These are phyloP conservation scores for Acleris emargana DNA, from an alignment of 2,888 invertebrate genomes.

Conservation along the genomic window DNA sequence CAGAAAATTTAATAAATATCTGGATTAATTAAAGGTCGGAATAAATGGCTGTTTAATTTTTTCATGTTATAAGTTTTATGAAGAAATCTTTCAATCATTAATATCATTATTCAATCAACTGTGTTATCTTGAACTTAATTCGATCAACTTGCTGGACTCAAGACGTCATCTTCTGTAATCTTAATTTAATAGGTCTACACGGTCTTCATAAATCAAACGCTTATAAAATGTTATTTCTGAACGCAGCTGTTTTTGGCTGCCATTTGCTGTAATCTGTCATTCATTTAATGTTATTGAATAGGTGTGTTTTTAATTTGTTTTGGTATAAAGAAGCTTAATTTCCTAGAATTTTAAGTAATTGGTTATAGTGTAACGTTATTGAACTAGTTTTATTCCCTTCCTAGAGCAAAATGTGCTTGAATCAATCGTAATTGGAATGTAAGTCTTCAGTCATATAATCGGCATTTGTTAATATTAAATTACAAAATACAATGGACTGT, in stretches of 20 bases:
- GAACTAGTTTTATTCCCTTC: constrained; percentile 43
- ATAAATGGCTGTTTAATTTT: too few species aligned
- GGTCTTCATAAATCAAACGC: neutral
- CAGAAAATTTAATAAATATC: too few species aligned
- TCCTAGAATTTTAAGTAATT: constrained; percentile 45
- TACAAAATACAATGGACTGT: constrained; percentile 24
- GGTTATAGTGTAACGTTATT: constrained; percentile 46
- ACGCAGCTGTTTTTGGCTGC: constrained; percentile 45
- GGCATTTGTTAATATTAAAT: constrained; percentile 33
- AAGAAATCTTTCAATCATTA: too few species aligned
- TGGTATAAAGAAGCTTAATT: constrained; percentile 46
- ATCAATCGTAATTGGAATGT: constrained; percentile 59
- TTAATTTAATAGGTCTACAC: neutral
- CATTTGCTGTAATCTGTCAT: constrained; percentile 77
- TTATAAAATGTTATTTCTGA: constrained; percentile 19
- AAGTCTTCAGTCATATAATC: constrained; percentile 46
- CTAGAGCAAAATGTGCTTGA: constrained; percentile 52
- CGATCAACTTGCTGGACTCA: too few species aligned
- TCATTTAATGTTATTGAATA: constrained; percentile 79
- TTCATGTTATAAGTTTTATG: too few species aligned
- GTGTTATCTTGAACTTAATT: too few species aligned
- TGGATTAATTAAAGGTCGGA: too few species aligned
- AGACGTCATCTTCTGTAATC: neutral
- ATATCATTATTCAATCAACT: too few species aligned
- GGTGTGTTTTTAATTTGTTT: constrained; percentile 44